Evolutionary conservation across 2,888 invertebrate species (phyloP), one percentile per base, ranked within the genome.

Genomic region (Tiliacea aurago): DNA sequence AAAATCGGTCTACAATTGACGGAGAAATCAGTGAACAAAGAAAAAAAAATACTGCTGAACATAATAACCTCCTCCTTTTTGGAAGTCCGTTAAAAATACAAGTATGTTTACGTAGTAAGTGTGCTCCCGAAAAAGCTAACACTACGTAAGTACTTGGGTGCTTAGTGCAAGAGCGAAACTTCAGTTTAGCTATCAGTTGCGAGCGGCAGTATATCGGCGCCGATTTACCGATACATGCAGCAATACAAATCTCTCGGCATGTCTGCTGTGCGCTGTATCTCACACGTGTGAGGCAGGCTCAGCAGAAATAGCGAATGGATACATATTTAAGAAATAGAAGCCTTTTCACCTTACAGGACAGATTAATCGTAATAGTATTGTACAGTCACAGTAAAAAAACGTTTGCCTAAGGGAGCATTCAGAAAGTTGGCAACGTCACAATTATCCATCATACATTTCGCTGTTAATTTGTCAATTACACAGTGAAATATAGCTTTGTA

Each of bases 221-320:
- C 33, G 62, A 66, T 41, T 23, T 76, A 80, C 62, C 45, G 66
- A 66, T 41, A 66, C 49, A 18, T 53, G n/a, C 51, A 47, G 28
- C 28, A 66, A 47, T 33, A 62, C 75, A 63, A 74, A 66, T 67
- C 37, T 58, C 51, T 33, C 37, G 66, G 45, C 55, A 56, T 74
- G 37, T 37, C 47, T 47, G n/a, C 49, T 62, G 59, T 13, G 49
- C 73, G 53, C 41, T 59, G 43, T 58, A 47, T 72, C 49, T 58
- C 78, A 33, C n/a, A 33, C 59, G 70, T 58, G n/a, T 23, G 23
- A 13, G 33, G 68, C 49, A 33, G 41, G 55, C 28, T 55, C 33
- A 33, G 15, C 73, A 43, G 47, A 33, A 56, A 41, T 47, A 47
- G n/a, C 23, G 28, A 53, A 53, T 23, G 20, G 18, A 47, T 47